Percentiles rank a stretch among this genome's conserved stretches.
Conservation (phyloP, 2,888 invertebrate species). For the Cantharis nigra region DNA sequence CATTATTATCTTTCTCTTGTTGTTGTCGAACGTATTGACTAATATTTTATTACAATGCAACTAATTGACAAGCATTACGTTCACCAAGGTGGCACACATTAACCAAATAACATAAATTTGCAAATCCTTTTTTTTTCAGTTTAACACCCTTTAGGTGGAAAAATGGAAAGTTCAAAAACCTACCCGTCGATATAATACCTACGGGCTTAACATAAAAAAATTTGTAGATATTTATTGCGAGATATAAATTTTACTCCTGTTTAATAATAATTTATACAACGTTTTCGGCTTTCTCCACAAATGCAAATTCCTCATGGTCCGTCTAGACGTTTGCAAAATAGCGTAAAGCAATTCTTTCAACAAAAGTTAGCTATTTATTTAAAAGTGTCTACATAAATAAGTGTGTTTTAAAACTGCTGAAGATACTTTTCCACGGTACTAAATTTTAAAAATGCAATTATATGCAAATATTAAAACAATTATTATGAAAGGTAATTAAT, state of each 20-base stretch:
- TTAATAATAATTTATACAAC: background rate
- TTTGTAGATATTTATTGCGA: background rate
- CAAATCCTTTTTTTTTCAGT: background rate
- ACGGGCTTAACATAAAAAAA: background rate
- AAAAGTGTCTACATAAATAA: background rate
- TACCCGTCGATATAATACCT: background rate
- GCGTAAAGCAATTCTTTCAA: background rate
- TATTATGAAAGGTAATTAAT: background rate
- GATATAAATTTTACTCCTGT: background rate
- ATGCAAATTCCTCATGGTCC: background rate
- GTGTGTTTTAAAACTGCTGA: background rate
- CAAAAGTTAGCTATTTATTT: background rate
- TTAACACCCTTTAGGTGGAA: background rate
- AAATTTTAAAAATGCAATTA: background rate
- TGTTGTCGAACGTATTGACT: constrained; percentile 28
- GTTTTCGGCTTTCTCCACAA: background rate
- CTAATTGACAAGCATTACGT: constrained; percentile 26
- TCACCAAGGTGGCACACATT: constrained; percentile 25
- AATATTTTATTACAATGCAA: constrained; percentile 26
- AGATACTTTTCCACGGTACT: background rate
- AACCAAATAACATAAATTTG: background rate
- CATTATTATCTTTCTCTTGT: constrained; percentile 23
- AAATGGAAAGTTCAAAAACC: background rate
- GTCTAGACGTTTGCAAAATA: background rate
- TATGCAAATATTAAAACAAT: background rate